Evolutionary conservation across 2,797 vertebrate species (phyloP), one percentile per base, ranked within the genome.

Genomic region (Coilia nasus): DNA sequence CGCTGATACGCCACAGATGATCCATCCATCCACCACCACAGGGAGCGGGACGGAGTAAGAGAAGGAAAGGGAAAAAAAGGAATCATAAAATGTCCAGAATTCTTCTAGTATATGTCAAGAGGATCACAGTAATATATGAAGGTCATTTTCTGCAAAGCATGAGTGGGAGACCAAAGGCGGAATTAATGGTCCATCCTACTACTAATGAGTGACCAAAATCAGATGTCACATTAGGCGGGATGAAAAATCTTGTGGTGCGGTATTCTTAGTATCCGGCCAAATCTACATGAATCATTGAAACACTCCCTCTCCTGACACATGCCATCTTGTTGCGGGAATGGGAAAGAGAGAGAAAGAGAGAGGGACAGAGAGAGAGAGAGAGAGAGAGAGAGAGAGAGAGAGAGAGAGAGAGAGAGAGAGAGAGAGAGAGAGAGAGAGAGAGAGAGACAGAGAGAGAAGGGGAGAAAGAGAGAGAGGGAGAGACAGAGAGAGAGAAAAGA

Each of bases 161-260:
- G 31, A 31, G 35, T 41, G 21, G 62, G 60, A 83, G 86, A 88
- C 67, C 83, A 87, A 85, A 86, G 46, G 54, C 75, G 83, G 83
- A 93, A 90, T 92, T 85, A 92, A 94, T 90, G 88, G 91, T 86
- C 88, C 85, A 83, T 91, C 88, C 85, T 81, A 85, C 54, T 88
- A 82, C 84, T 89, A 91, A 91, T 64, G 89, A 91, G 88, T 64
- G 87, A 88, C 67, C 17, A 6, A 84, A 87, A 56, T 87, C 87
- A 86, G 81, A 83, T 75, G 50, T 60, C 88, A 82, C 64, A 81
- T 84, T 23, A 87, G 56, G 84, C 82, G 6, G 41, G 88, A 87
- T 89, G 67, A 89, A 89, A 88, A n/a, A 75, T 86, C 21, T 0
- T 31, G 83, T 35, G 83, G 75, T 19, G 86, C 60, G 88, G 84